These are phyloP conservation scores for Caenorhabditis elegans DNA, from an alignment of 1,140 invertebrate genomes.

Conservation along the genomic window DNA sequence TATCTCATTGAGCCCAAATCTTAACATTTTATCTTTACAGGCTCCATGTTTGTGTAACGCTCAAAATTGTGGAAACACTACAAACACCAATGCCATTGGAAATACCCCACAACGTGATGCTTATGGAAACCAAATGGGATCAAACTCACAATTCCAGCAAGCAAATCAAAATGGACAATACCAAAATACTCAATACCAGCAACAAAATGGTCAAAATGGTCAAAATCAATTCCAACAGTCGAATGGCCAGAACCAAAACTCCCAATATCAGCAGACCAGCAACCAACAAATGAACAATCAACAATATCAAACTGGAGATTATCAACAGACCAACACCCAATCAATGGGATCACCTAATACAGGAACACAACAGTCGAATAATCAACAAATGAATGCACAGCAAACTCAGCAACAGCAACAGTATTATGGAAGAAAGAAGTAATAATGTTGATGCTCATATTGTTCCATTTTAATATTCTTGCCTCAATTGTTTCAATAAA, in stretches of 20 bases:
- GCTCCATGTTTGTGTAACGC: slow-evolving; percentile 38
- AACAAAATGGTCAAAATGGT: background rate
- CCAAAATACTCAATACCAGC: slow-evolving; percentile 18
- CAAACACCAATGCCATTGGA: slow-evolving; percentile 21
- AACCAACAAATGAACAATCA: slow-evolving; percentile 19
- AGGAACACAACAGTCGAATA: background rate
- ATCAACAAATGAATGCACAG: background rate
- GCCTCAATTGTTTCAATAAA: background rate
- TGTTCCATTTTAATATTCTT: background rate
- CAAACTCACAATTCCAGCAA: background rate
- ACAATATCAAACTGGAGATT: slow-evolving; percentile 12
- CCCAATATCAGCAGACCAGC: slow-evolving; percentile 16
- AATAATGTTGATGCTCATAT: background rate
- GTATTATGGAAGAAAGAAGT: slow-evolving; percentile 33
- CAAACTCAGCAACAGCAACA: slow-evolving; percentile 37
- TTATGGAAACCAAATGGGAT: background rate
- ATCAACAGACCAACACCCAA: background rate
- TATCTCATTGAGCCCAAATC: background rate
- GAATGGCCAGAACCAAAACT: background rate
- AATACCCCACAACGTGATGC: slow-evolving; percentile 9
- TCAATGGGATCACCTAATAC: background rate
- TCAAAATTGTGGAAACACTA: slow-evolving; percentile 30
- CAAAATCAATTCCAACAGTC: background rate
- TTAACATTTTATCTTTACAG: background rate
- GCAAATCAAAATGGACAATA: background rate